These are phyloP conservation scores for Sigmodon hispidus DNA, from an alignment of 2,113 vertebrate species.

Conservation along the genomic window DNA sequence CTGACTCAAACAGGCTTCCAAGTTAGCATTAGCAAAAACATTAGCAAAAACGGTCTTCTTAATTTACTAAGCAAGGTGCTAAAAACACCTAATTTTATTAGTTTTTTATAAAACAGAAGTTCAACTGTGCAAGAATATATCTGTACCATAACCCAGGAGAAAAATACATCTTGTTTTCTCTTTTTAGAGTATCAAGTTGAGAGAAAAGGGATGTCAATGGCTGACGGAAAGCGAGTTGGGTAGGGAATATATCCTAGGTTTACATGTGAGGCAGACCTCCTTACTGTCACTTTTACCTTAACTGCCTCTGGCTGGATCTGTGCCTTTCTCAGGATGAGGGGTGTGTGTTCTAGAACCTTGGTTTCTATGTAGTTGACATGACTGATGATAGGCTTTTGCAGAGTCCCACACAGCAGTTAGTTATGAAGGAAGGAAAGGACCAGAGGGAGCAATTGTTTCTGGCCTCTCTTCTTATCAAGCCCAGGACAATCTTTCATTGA, in stretches of 20 bases:
- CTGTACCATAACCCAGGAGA: neutral
- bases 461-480: conserved; percentile 52
- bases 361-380: conserved; percentile 14
- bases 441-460: conserved; percentile 52
- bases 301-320: neutral
- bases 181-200: neutral
- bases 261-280: neutral
- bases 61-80: neutral
- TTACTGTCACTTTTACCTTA: conserved; percentile 14
- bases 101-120: conserved; percentile 39
- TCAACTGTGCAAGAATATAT: neutral
- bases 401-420: neutral
- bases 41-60: neutral
- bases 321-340: neutral
- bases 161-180: conserved; percentile 9
- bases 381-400: neutral
- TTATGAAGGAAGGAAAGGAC: conserved; percentile 50
- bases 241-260: conserved; percentile 2
- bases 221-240: neutral
- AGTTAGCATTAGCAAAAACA: neutral
- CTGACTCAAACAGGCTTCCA: neutral
- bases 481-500: conserved; percentile 56
- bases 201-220: neutral
- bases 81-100: conserved; percentile 19
- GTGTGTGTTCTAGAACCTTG: neutral